Evolutionary conservation across 1,140 invertebrate species (phyloP), one percentile per base, ranked within the genome.

Genomic region (Acarapis woodi): DNA sequence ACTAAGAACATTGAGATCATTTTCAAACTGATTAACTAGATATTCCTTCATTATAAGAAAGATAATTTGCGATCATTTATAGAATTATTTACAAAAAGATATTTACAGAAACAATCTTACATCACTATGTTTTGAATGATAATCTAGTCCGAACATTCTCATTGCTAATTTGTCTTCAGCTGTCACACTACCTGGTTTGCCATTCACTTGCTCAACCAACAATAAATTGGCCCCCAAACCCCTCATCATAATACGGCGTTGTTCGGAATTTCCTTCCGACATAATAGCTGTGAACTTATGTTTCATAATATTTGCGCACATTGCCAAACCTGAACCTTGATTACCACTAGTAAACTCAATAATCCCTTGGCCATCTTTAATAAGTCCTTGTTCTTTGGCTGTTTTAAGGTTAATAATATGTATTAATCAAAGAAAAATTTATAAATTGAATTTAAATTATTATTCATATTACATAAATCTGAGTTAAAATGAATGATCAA

Each of bases 311-410:
- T 37, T 32, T 8, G 18, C n/a, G 4, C 40, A 37, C 8, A 43
- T 29, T 6, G 41, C 41, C 5, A 42, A n/a, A 18, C 41, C 41
- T 14, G 31, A 43, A 14, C 41, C 41, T 40, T 40, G 41, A 28
- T 42, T 42, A 23, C 41, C 41, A 20, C 30, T 34, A 24, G 41
- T 42, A n/a, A 42, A 37, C 24, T 42, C 41, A 5, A 42, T 30
- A 3, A 42, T 21, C 6, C 31, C 32, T 3, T 24, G 21, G n/a
- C 37, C 37, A 22, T 25, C 23, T 4, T 33, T 34, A 6, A 42
- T 25, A 24, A 31, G 19, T 3, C 41, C 41, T 2, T n/a, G 12
- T 37, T 38, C 24, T 24, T 22, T 14, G n/a, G 41, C 41, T 8
- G 25, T 14, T 14, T n/a, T n/a, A n/a, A n/a, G n/a, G n/a, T n/a